phyloP scores from a whole-genome alignment of 1,140 invertebrate genomes.

The Musca domestica region DNA sequence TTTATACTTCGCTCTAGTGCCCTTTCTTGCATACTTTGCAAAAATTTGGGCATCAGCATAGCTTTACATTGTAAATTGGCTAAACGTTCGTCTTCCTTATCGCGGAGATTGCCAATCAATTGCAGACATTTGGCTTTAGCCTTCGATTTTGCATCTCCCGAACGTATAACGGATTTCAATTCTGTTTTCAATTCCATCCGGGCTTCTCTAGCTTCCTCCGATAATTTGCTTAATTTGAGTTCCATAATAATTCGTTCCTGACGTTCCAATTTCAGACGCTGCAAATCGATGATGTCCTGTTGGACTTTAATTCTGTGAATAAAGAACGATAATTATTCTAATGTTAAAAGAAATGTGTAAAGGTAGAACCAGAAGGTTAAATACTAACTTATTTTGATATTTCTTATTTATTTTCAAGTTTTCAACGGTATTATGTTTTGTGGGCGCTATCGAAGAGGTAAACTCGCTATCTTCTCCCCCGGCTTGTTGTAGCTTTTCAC shows the following conservation, averaged over 20 bases:
- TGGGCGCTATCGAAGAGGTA: neutral
- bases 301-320: constrained; percentile 60
- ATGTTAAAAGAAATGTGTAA: neutral
- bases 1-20: constrained; percentile 62
- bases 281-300: constrained; percentile 63
- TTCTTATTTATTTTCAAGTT: constrained; percentile 42
- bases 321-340: neutral
- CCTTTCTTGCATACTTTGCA: constrained; percentile 64
- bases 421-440: constrained; percentile 28
- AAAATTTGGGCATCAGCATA: constrained; percentile 61
- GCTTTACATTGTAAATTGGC: constrained; percentile 56
- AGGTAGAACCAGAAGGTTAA: neutral
- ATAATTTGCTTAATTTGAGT: constrained; percentile 62
- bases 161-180: constrained; percentile 59
- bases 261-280: constrained; percentile 63
- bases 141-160: constrained; percentile 58
- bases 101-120: constrained; percentile 55
- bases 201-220: constrained; percentile 59
- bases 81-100: constrained; percentile 46
- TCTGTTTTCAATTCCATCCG: constrained; percentile 59
- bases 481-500: neutral
- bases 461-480: neutral
- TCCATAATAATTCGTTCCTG: constrained; percentile 64
- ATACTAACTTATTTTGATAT: constrained; percentile 48
- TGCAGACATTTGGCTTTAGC: constrained; percentile 60